Evolutionary conservation across 2,888 invertebrate species (phyloP).

Genomic region (Tiphia femorata): DNA sequence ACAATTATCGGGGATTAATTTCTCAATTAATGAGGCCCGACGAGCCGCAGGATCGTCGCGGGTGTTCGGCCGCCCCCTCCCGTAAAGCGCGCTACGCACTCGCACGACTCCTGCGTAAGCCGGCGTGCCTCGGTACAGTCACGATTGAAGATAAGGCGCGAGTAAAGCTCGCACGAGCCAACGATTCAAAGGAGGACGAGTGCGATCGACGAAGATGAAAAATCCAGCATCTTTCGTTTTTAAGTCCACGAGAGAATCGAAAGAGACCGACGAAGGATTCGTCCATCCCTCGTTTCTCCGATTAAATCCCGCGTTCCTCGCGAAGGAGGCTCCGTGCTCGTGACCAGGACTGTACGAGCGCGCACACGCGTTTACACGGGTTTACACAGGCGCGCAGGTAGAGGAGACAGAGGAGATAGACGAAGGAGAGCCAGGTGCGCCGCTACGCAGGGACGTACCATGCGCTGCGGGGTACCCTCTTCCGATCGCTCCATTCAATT

Average conservation of each 20-base stretch:
- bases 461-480: conserved; percentile 47
- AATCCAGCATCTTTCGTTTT: no score
- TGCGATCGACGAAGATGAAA: no score
- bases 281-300: no score
- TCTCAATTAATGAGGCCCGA: conserved; percentile 50
- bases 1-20: conserved; percentile 53
- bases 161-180: no score
- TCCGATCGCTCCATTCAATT: conserved; percentile 64
- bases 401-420: conserved; percentile 4
- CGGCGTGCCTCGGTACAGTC: conserved; percentile 1
- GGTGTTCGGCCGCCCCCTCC: conserved; percentile 39
- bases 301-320: no score
- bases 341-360: no score
- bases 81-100: conserved; percentile 15
- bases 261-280: no score
- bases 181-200: no score
- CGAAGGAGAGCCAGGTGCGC: neutral
- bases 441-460: neutral
- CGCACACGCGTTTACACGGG: no score
- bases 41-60: conserved; percentile 37
- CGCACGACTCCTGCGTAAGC: no score
- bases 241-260: no score
- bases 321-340: no score
- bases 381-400: conserved; percentile 19
- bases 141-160: neutral